These are phyloP conservation scores for Odontomyia ornata DNA, from an alignment of 2,888 invertebrate genomes.

Conservation along the genomic window DNA sequence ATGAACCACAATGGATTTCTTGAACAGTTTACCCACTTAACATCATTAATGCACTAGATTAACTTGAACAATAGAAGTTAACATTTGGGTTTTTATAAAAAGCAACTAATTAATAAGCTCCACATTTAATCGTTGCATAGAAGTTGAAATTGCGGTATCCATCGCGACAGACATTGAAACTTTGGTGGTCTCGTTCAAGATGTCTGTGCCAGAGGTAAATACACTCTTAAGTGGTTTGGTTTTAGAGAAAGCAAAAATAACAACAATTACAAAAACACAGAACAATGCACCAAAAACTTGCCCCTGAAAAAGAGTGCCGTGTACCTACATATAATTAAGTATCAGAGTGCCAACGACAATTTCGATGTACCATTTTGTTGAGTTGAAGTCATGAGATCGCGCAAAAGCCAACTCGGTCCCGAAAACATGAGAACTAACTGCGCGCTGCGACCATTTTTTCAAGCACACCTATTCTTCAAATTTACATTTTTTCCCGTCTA, in stretches of 20 bases:
- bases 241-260: neutral
- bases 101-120: no score
- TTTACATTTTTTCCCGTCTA: constrained; percentile 22
- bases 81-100: no score
- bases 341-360: constrained; percentile 1
- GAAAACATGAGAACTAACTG: constrained; percentile 2
- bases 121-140: no score
- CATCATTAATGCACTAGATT: no score
- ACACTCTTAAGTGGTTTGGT: constrained; percentile 11
- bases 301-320: neutral
- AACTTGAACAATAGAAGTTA: no score
- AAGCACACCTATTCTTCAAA: constrained; percentile 1
- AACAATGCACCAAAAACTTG: constrained; percentile 2
- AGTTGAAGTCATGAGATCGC: neutral
- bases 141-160: no score
- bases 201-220: neutral
- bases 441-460: constrained; percentile 7
- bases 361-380: neutral
- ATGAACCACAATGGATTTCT: neutral
- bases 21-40: no score
- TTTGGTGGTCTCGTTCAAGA: constrained; percentile 33
- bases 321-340: neutral
- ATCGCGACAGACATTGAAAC: neutral
- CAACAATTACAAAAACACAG: neutral
- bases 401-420: neutral